Evolutionary conservation across 2,113 vertebrate species (phyloP).

Genomic region (Axis porcinus): DNA sequence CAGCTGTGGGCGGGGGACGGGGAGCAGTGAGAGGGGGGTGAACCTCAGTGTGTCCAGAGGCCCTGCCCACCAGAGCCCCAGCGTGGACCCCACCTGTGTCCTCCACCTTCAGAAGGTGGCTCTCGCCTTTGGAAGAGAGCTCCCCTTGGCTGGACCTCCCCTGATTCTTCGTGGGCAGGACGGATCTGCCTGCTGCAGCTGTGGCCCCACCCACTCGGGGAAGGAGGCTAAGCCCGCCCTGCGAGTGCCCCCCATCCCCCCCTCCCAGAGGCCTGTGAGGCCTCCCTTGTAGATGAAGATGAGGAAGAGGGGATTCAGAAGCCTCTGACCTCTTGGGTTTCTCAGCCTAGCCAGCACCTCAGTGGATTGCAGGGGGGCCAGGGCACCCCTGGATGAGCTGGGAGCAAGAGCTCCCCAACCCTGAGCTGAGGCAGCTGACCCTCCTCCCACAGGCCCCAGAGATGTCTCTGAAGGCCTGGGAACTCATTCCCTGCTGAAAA

Average conservation of each 20-base stretch:
- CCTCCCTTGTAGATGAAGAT: background rate
- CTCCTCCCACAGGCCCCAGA: background rate
- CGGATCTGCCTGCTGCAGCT: background rate
- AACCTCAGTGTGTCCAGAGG: background rate
- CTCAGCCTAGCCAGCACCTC: background rate
- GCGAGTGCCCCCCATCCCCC: accelerated
- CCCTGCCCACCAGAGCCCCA: background rate
- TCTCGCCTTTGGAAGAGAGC: background rate
- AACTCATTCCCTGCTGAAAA: background rate
- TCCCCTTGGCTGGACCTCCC: background rate
- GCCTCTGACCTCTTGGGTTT: background rate
- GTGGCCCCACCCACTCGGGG: background rate
- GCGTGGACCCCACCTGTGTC: background rate
- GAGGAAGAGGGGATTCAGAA: background rate
- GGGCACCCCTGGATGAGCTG: background rate
- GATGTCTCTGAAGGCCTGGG: background rate
- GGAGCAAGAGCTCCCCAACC: background rate
- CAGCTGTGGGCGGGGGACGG: constrained; percentile 77
- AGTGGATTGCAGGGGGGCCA: background rate
- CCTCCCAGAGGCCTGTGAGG: background rate
- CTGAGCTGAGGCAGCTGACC: background rate
- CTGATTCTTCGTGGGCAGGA: background rate
- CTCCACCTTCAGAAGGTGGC: background rate
- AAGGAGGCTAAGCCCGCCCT: background rate
- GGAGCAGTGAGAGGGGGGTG: background rate